phyloP scores from a whole-genome alignment of 37 sponge, comb jelly and placozoan species.

The Halisarca cf. caerulea region DNA sequence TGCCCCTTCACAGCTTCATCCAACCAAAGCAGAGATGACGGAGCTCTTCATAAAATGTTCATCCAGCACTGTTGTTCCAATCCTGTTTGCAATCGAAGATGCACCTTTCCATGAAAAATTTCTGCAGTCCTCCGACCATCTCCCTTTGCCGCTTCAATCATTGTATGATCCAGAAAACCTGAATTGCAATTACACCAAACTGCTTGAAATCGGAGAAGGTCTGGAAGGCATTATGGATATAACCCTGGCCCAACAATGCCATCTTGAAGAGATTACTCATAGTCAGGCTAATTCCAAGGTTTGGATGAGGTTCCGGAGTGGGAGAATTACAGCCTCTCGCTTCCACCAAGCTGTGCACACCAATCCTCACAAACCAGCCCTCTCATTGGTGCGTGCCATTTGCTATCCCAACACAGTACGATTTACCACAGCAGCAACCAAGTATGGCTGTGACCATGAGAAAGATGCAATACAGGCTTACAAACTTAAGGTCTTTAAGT shows the following conservation, averaged over 20 bases:
- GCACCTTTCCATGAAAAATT: constrained; percentile 2
- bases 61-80: background rate
- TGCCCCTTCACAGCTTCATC: constrained; percentile 7
- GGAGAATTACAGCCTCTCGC: constrained; percentile 38
- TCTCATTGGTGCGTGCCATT: constrained; percentile 27
- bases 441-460: constrained; percentile 43
- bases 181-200: constrained; percentile 15
- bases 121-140: constrained; percentile 4
- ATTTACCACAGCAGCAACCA: constrained; percentile 23
- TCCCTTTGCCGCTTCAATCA: constrained; percentile 23
- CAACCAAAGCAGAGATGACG: constrained; percentile 8
- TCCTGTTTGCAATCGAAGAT: constrained; percentile 4
- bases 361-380: too few relatives aligned
- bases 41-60: background rate
- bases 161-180: constrained; percentile 31
- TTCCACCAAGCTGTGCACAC: too few relatives aligned
- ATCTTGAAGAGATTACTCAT: constrained; percentile 41
- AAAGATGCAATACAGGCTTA: constrained; percentile 33
- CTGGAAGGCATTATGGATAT: constrained; percentile 7
- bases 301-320: constrained; percentile 37
- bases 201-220: constrained; percentile 33
- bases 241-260: constrained; percentile 5
- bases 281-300: constrained; percentile 28
- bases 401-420: constrained; percentile 15
- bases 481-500: background rate